A percentile compares a stretch with the other conserved stretches of the same genome.
Evolutionary conservation across 23 tunicate genomes (phyloP).

Genomic region (Ciona savignyi): DNA sequence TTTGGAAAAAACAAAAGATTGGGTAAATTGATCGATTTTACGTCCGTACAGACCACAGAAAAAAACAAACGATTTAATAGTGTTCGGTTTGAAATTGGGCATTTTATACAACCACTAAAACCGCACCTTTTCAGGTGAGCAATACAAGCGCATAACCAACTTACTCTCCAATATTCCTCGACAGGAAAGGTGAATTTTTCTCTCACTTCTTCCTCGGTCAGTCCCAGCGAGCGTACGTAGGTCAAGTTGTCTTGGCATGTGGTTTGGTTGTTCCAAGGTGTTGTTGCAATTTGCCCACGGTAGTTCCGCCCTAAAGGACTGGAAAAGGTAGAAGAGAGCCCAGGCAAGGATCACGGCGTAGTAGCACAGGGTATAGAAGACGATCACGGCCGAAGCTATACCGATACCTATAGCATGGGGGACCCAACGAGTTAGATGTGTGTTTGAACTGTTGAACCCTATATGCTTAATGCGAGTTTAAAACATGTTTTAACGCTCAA

Average conservation of each 20-base stretch:
- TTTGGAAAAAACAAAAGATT: too few species aligned
- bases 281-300: conserved; percentile 81
- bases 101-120: too few species aligned
- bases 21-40: too few species aligned
- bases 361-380: conserved; percentile 96
- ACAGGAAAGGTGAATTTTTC: conserved; percentile 71
- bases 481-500: too few species aligned
- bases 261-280: conserved; percentile 63
- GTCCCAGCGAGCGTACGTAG: conserved; percentile 25
- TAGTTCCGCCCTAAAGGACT: conserved; percentile 77
- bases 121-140: too few species aligned
- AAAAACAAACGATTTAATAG: too few species aligned
- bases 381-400: conserved; percentile 74
- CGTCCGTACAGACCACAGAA: too few species aligned
- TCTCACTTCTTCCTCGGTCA: conserved; percentile 45
- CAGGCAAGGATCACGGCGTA: conserved; percentile 95
- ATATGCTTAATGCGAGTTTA: too few species aligned
- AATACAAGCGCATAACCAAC: too few species aligned
- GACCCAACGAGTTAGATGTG: not conserved
- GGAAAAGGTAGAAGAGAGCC: conserved; percentile 95
- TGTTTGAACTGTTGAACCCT: not conserved
- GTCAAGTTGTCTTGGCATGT: conserved; percentile 69
- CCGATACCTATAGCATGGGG: conserved; percentile 64
- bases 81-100: too few species aligned
- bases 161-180: conserved; percentile 98